These are phyloP conservation scores for Enteromius paludinosus DNA, from an alignment of 2,797 vertebrate genomes.

Conservation along the genomic window DNA sequence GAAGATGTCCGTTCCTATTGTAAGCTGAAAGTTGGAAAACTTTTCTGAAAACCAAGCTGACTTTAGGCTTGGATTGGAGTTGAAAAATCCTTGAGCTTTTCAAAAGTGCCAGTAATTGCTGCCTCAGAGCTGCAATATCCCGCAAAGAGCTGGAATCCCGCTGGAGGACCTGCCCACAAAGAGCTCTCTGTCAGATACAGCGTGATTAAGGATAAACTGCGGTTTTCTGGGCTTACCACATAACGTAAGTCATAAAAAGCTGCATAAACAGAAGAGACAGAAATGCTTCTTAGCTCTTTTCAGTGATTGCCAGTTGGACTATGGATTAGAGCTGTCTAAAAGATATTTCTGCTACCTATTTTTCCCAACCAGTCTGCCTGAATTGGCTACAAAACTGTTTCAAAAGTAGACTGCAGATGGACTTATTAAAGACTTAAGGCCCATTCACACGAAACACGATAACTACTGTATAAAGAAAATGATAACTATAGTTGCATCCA, in stretches of 20 bases:
- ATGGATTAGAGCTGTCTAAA: conserved; percentile 6
- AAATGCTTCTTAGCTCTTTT: neutral
- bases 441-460: no score
- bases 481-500: no score
- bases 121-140: conserved; percentile 44
- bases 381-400: neutral
- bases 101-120: conserved; percentile 51
- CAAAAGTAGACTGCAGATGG: neutral
- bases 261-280: conserved; percentile 24
- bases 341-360: neutral
- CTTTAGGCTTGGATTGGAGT: conserved; percentile 47
- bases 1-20: conserved; percentile 19
- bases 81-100: conserved; percentile 46
- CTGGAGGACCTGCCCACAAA: conserved; percentile 41
- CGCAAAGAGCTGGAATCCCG: conserved; percentile 19
- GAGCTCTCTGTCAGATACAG: conserved; percentile 40
- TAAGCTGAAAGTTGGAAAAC: conserved; percentile 19
- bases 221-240: conserved; percentile 24
- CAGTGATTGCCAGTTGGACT: conserved; percentile 2
- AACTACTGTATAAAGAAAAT: no score
- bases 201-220: conserved; percentile 34
- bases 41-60: conserved; percentile 38
- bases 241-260: conserved; percentile 16
- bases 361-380: neutral
- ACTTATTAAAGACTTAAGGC: neutral